Evolutionary conservation across 2,113 vertebrate species (phyloP).

Genomic region (Macrotis lagotis): DNA sequence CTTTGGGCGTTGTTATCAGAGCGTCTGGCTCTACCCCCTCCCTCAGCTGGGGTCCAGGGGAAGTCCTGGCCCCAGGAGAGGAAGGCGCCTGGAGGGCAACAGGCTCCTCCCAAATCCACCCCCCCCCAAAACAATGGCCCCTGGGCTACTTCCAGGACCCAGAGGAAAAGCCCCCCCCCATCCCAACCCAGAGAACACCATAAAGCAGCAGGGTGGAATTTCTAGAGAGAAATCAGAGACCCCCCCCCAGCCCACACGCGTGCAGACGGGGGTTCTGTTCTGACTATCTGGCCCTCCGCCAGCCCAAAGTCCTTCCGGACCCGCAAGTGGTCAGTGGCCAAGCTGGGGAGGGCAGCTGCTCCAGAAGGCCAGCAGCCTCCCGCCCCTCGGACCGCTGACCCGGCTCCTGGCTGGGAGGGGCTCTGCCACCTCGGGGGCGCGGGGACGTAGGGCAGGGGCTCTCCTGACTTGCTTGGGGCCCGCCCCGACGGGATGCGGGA

Average conservation of each 20-base stretch:
- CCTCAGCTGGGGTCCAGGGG: background rate
- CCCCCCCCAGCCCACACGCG: background rate
- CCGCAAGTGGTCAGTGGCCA: background rate
- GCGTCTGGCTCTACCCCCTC: background rate
- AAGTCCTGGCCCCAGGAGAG: background rate
- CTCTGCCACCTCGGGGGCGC: too few species aligned
- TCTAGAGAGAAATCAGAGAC: background rate
- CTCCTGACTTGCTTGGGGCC: too few species aligned
- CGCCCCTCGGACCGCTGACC: too few species aligned
- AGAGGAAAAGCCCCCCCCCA: background rate
- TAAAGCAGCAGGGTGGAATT: background rate
- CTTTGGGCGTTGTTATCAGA: too few species aligned
- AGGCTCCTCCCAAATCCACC: background rate
- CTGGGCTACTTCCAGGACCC: background rate
- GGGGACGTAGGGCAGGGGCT: background rate
- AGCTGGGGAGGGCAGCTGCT: constrained; percentile 16
- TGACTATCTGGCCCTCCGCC: constrained; percentile 5
- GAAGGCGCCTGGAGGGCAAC: background rate
- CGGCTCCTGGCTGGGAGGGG: too few species aligned
- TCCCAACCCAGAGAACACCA: background rate
- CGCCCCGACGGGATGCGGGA: background rate
- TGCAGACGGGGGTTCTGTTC: background rate
- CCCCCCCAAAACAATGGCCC: background rate
- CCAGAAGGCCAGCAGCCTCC: too few species aligned
- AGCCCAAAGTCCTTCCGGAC: background rate